Conservation (phyloP, 2,888 invertebrate genomes). For the Crematogaster levior region DNA sequence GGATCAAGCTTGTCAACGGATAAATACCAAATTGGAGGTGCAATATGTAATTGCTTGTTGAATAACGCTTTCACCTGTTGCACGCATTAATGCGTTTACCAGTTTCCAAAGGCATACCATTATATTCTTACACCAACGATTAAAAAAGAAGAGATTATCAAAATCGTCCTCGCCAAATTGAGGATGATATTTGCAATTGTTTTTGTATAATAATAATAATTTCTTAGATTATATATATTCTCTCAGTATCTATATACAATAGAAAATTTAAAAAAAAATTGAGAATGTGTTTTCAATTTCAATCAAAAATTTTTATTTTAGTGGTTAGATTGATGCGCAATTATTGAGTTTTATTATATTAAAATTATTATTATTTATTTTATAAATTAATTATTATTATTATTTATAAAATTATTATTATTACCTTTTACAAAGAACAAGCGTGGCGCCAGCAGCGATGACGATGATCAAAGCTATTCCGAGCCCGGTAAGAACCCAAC, state of each 20-base stretch:
- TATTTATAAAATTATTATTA: background rate
- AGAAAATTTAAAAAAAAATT: no score
- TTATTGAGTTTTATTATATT: background rate
- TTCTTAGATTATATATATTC: background rate
- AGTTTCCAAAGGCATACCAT: conserved; percentile 42
- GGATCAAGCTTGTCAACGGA: background rate
- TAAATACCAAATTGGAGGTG: conserved; percentile 59
- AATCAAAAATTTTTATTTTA: background rate
- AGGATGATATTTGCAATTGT: background rate
- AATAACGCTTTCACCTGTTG: conserved; percentile 72
- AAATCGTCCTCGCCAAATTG: no score
- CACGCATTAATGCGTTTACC: conserved; percentile 55
- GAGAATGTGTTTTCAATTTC: background rate
- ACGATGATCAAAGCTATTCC: conserved; percentile 78
- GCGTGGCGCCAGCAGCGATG: conserved; percentile 77
- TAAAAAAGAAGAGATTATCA: background rate
- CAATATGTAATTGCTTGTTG: conserved; percentile 64
- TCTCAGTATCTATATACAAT: background rate
- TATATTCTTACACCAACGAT: conserved; percentile 33
- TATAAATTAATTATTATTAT: no score
- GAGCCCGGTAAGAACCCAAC: conserved; percentile 81
- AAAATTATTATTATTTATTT: conserved; percentile 32
- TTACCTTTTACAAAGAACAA: conserved; percentile 81
- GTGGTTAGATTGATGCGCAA: no score
- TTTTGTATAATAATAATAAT: background rate